Percentiles rank a stretch among this genome's conserved stretches.
phyloP scores from a whole-genome alignment of 2,888 invertebrate genomes.

The Mesochorus sp. region DNA sequence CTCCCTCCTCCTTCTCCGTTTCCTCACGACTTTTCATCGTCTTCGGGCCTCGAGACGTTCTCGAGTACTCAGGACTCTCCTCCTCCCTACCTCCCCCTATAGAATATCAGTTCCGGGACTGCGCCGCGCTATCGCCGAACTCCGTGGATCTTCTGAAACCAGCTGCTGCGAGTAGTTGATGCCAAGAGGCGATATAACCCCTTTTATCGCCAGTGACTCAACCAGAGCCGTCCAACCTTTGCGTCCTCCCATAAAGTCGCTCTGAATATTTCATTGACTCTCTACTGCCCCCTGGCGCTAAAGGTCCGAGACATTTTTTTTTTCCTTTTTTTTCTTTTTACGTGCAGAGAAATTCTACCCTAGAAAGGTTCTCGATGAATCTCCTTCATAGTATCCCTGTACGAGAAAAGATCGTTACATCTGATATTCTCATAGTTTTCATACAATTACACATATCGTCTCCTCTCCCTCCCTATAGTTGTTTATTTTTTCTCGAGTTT shows the following conservation, averaged over 20 bases:
- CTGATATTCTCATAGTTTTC: too few relatives aligned
- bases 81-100: conserved; percentile 11
- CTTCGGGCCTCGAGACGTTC: conserved; percentile 21
- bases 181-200: conserved; percentile 57
- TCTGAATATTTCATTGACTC: conserved; percentile 59
- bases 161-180: conserved; percentile 50
- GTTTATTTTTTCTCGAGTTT: background rate
- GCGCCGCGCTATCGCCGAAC: conserved; percentile 38
- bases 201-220: conserved; percentile 50
- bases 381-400: too few relatives aligned
- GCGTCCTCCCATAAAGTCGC: conserved; percentile 45
- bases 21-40: conserved; percentile 13
- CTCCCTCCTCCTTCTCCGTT: background rate
- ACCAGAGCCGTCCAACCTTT: conserved; percentile 27
- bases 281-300: conserved; percentile 39
- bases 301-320: conserved; percentile 43
- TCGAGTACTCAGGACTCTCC: conserved; percentile 25
- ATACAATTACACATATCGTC: too few relatives aligned
- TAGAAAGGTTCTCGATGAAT: conserved; percentile 14
- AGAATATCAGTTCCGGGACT: conserved; percentile 22
- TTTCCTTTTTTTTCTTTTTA: conserved; percentile 16
- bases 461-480: too few relatives aligned
- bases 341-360: background rate
- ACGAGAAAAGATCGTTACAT: too few relatives aligned
- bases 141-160: conserved; percentile 29